Base-by-base conservation (phyloP, 2,113 vertebrate species). In the Daubentonia madagascariensis region DNA sequence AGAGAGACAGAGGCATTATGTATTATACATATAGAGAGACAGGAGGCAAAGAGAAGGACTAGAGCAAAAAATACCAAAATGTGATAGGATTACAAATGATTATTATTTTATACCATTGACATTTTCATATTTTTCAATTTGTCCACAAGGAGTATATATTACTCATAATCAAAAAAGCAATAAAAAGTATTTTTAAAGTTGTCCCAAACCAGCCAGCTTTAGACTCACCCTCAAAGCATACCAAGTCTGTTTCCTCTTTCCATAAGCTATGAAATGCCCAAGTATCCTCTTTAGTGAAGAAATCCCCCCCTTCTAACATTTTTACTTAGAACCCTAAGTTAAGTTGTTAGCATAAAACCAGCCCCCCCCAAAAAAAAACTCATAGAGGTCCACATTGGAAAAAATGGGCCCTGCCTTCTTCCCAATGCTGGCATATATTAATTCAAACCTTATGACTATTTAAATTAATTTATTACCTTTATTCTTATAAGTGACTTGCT, bases 111-210 rank as follows among this genome's bases (percentile, higher is more conserved):
- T 84, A 86, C 52, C 7, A 30, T 84, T 75, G 92, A 59, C 48
- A 90, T 88, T 93, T 88, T 81, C 83, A 86, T 83, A 57, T 76
- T 92, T 95, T 80, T 30, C 32, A 54, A 68, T 65, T 96, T 94
- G 97, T 80, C 81, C 80, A 70, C 3, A 85, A 85, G 63, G 61
- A 80, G 14, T 63, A 8, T 67, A 13, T 70, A 90, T 91, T 93
- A 93, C 18, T 35, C 14, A 96, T 37, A 88, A 87, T 72, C 9
- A 88, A 59, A 93, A 96, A 95, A 78, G 40, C 48, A 79, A 88
- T 67, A 93, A 85, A 95, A 92, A 30, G 11, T 76, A 50, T 84
- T 93, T 93, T 95, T 80, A 85, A 89, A 57, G n/a, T 90, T 86
- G 59, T 86, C 67, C 57, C 73, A 40, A 48, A 37, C 16, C 67